These are phyloP conservation scores for Megalops atlanticus DNA, from an alignment of 2,113 vertebrate genomes.

Conservation along the genomic window DNA sequence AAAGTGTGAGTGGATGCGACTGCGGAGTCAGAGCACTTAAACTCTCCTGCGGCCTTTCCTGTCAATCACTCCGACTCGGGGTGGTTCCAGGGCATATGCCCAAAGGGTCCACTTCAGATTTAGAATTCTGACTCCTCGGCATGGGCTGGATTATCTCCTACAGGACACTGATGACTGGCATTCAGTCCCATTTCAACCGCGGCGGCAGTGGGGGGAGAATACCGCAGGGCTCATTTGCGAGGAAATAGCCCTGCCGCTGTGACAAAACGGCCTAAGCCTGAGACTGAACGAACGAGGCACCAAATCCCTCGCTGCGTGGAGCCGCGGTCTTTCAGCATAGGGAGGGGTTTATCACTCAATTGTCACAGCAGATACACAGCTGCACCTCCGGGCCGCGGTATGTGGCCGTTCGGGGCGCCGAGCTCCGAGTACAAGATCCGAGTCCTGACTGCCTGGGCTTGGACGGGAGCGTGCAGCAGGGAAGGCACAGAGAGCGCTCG, in stretches of 20 bases:
- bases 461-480: not conserved
- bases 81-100: not conserved
- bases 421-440: not conserved
- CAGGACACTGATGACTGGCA: not conserved
- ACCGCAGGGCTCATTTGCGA: not conserved
- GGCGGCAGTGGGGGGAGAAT: not conserved
- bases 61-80: not conserved
- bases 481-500: constrained; percentile 10
- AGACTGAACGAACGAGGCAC: not conserved
- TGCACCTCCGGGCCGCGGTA: not conserved
- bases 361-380: not conserved
- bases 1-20: too few species aligned
- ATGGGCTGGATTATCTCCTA: not conserved
- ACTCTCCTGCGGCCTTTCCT: not conserved
- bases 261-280: not conserved
- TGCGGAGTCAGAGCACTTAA: not conserved
- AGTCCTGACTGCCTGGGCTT: not conserved
- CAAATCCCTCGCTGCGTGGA: not conserved
- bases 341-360: too few species aligned
- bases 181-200: not conserved
- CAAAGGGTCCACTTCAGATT: not conserved
- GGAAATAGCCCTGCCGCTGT: not conserved
- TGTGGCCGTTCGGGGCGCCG: not conserved
- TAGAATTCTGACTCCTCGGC: not conserved
- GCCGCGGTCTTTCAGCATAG: not conserved